phyloP scores from a whole-genome alignment of 1,140 invertebrate species.

The Lepidotrigona ventralis region DNA sequence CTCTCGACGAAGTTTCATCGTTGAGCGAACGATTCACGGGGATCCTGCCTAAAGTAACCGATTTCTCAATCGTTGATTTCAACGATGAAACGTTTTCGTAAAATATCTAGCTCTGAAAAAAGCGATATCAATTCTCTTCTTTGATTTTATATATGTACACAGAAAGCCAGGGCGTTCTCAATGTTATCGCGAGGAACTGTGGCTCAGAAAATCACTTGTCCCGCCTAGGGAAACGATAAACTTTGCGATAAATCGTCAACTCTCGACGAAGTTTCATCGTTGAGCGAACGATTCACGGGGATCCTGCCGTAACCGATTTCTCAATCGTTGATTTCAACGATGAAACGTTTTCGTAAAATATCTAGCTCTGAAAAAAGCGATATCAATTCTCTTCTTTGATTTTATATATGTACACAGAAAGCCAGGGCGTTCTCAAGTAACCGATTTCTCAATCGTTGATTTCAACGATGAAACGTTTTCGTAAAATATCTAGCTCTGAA shows the following conservation, averaged over 20 bases:
- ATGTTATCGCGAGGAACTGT: slow-evolving; percentile 17
- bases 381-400: neutral
- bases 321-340: neutral
- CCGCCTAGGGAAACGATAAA: neutral
- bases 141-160: slow-evolving; percentile 16
- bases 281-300: neutral
- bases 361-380: neutral
- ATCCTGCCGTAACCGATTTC: neutral
- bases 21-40: neutral
- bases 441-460: neutral
- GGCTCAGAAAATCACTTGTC: slow-evolving; percentile 1
- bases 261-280: neutral
- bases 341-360: slow-evolving; percentile 15
- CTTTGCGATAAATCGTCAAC: neutral
- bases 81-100: slow-evolving; percentile 12
- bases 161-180: no score
- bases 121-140: neutral
- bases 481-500: neutral
- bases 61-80: neutral
- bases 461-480: slow-evolving; percentile 11
- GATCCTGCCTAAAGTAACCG: neutral
- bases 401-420: slow-evolving; percentile 36
- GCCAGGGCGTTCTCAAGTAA: neutral
- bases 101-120: neutral
- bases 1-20: neutral